phyloP scores from a whole-genome alignment of 2,797 vertebrate genomes.

The Liparis tanakae region DNA sequence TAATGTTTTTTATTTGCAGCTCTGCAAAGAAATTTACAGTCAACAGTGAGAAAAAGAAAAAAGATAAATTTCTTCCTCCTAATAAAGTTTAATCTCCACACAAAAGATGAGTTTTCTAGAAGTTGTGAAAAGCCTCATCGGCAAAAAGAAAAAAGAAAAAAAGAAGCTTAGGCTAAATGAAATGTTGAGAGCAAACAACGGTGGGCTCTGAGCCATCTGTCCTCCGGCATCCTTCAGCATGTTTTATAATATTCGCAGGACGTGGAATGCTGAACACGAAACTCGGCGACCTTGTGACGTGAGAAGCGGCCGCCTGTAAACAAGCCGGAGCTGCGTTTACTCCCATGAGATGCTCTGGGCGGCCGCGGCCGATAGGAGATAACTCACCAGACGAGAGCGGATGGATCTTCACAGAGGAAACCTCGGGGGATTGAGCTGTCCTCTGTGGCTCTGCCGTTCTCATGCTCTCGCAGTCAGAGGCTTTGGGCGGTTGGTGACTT shows the following conservation, averaged over 20 bases:
- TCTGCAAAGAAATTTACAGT: slow-evolving; percentile 1
- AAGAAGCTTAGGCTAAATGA: too few relatives aligned
- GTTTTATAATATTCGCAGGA: slow-evolving; percentile 65
- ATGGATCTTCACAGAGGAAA: slow-evolving; percentile 52
- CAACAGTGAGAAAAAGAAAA: neutral
- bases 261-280: slow-evolving; percentile 68
- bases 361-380: slow-evolving; percentile 49
- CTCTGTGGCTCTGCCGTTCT: slow-evolving; percentile 66
- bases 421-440: slow-evolving; percentile 50
- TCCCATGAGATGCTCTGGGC: slow-evolving; percentile 46
- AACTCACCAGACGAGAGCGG: slow-evolving; percentile 48
- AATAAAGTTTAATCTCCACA: slow-evolving; percentile 20
- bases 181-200: slow-evolving; percentile 28
- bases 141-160: slow-evolving; percentile 29
- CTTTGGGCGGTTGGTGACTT: slow-evolving; percentile 59
- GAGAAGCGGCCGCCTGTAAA: slow-evolving; percentile 67
- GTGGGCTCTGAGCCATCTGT: slow-evolving; percentile 45
- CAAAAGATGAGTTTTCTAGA: slow-evolving; percentile 4
- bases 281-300: slow-evolving; percentile 72
- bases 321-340: slow-evolving; percentile 57
- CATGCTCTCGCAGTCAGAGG: slow-evolving; percentile 67
- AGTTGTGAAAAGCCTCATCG: slow-evolving; percentile 18
- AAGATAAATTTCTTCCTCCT: neutral
- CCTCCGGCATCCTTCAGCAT: slow-evolving; percentile 51
- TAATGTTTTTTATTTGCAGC: slow-evolving; percentile 3